Base-by-base conservation (phyloP, 2,797 vertebrate genomes). In the Dicrostonyx torquatus region DNA sequence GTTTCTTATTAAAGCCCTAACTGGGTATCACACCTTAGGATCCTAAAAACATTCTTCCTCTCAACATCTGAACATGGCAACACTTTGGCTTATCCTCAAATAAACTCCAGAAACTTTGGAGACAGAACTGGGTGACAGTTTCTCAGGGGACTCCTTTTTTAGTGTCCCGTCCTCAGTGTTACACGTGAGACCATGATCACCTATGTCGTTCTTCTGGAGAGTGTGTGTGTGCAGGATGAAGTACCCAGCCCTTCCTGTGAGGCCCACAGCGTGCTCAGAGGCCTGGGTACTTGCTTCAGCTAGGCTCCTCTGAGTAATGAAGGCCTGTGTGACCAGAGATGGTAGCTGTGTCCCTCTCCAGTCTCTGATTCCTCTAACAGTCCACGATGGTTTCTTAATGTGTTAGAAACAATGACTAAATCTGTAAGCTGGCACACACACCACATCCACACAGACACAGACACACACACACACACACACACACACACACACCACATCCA, bases 101-200 rank as follows among this genome's bases (percentile, higher is more conserved):
- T 68, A 40, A 87, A 89, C 79, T 85, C 31, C 14, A 91, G 84
- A 64, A 29, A 89, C 48, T 85, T 43, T 55, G 34, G 91, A 90
- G 94, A 64, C 43, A 60, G 50, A 68, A 7, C 66, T 62, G n/a
- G 64, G 31, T 26, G 29, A 64, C 79, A 89, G 90, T 34, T n/a
- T 48, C 20, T 20, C 40, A 17, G 24, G 55, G 6, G 37, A 34
- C 26, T n/a, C 6, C 37, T 18, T 77, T 83, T 58, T 55, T 6
- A 26, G n/a, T 60, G 10, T 48, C 40, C 37, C 80, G 50, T 86
- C 48, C 55, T 87, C 64, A 34, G 15, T 34, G 50, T 78, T 15
- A 2, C 12, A 26, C 7, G 24, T 13, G 70, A 60, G 37, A 48
- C 66, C 18, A 4, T 4, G 7, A 7, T 50, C 22, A 78, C 53